phyloP scores from a whole-genome alignment of 2,113 vertebrate genomes.

The Callopanchax toddi region DNA sequence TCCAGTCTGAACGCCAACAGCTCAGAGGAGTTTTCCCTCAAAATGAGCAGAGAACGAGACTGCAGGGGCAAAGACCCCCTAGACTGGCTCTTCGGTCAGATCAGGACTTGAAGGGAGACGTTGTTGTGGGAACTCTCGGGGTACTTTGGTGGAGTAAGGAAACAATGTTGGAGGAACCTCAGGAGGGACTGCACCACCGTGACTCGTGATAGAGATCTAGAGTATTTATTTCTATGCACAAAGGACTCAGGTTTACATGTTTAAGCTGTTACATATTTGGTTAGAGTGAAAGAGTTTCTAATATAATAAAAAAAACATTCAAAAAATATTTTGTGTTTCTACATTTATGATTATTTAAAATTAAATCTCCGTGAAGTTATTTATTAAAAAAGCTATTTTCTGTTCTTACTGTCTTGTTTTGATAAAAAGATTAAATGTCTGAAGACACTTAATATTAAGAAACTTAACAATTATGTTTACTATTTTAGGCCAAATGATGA shows the following conservation, averaged over 20 bases:
- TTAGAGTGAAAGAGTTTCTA: slow-evolving; percentile 40
- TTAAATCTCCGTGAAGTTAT: too few species aligned
- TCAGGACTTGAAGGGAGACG: slow-evolving; percentile 50
- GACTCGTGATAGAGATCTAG: slow-evolving; percentile 24
- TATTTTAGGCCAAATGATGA: too few species aligned
- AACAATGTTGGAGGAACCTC: slow-evolving; percentile 12
- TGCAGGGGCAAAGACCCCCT: slow-evolving; percentile 72
- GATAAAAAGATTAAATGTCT: too few species aligned
- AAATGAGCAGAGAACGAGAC: slow-evolving; percentile 61
- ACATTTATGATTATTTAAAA: too few species aligned
- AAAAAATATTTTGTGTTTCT: too few species aligned
- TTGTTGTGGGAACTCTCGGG: slow-evolving; percentile 16
- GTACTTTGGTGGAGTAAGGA: slow-evolving; percentile 21
- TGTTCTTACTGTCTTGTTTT: too few species aligned
- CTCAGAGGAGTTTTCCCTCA: slow-evolving; percentile 67
- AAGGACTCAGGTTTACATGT: slow-evolving; percentile 45
- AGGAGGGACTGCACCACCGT: slow-evolving; percentile 4
- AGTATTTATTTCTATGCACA: slow-evolving; percentile 56
- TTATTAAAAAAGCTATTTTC: too few species aligned
- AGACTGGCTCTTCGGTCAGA: slow-evolving; percentile 82
- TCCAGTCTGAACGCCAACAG: slow-evolving; percentile 42
- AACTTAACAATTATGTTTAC: too few species aligned
- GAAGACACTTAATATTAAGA: too few species aligned
- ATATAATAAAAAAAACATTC: slow-evolving; percentile 55
- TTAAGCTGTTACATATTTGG: slow-evolving; percentile 45